Percentiles rank a stretch among this genome's conserved stretches.
These are phyloP conservation scores for Orchestia grillus DNA, from an alignment of 1,140 invertebrate genomes.

Conservation along the genomic window DNA sequence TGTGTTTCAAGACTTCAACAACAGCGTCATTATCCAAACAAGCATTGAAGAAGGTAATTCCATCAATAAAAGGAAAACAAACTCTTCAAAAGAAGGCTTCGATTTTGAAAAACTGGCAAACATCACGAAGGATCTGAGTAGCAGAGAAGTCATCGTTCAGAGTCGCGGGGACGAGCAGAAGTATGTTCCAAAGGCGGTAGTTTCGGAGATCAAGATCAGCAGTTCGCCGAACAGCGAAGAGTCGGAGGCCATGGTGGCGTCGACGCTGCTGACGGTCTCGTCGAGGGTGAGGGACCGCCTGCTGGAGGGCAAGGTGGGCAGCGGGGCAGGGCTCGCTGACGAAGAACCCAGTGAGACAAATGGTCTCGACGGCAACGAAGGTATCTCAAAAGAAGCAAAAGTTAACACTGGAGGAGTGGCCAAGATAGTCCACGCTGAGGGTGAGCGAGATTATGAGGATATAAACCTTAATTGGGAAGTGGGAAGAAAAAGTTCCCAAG, in stretches of 20 bases:
- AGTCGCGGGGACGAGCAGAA: background rate
- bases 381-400: background rate
- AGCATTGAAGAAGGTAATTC: constrained; percentile 45
- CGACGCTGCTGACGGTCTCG: background rate
- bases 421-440: background rate
- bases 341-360: background rate
- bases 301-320: background rate
- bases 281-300: constrained; percentile 18
- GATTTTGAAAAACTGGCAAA: constrained; percentile 31
- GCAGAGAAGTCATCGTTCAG: constrained; percentile 13
- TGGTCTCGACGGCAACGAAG: background rate
- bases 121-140: background rate
- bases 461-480: background rate
- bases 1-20: constrained; percentile 18
- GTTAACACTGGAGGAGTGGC: background rate
- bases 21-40: constrained; percentile 50
- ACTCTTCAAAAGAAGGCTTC: background rate
- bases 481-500: too few relatives aligned
- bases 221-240: constrained; percentile 48
- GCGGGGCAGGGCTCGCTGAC: background rate
- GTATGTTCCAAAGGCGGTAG: background rate
- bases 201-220: constrained; percentile 36
- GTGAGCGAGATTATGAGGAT: background rate
- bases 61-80: background rate
- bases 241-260: constrained; percentile 19